Base-by-base conservation (phyloP, 2,888 invertebrate genomes). In the Drosophila atripex region DNA sequence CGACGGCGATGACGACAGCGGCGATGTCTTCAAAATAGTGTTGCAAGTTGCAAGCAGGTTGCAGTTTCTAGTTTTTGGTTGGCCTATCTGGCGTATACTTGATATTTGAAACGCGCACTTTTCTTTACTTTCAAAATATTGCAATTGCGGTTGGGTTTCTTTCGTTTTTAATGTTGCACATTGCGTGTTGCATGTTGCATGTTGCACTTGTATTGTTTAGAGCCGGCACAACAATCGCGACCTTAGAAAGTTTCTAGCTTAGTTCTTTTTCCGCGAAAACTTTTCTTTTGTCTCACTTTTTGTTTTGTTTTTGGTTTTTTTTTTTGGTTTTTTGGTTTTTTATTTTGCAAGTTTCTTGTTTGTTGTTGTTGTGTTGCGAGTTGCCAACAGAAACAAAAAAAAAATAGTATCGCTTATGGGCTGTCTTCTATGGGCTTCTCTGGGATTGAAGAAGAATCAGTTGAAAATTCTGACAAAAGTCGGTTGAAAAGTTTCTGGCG, bases 401-500 rank as follows among this genome's bases (percentile, higher is more conserved):
- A 30, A 30, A 2, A 2, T 30, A 30, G 32, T n/a, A 12, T 12
- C n/a, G 35, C 14, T 35, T n/a, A n/a, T 35, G n/a, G 35, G 7
- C 32, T 32, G n/a, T 35, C 35, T 35, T 35, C 35, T 35, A 2
- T 28, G 28, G 28, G 5, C 1, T 32, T 5, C 32, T 32, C 32
- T 35, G n/a, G n/a, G 35, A 6, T 6, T 35, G 35, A n/a, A n/a
- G n/a, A n/a, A 35, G 28, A 28, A 28, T 28, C 35, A 35, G 35
- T 7, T n/a, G n/a, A 35, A 35, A 35, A n/a, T n/a, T 14, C 35
- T 35, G 35, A 35, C n/a, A 35, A 35, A 35, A 35, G 35, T 35
- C 35, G 35, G 35, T n/a, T 35, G 35, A 35, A 80, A 80, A 74
- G 63, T 78, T 56, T 71, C 46, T 54, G 47, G 78, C 80, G 76